Evolutionary conservation across 2,113 vertebrate species (phyloP).

Genomic region (Neofelis nebulosa): DNA sequence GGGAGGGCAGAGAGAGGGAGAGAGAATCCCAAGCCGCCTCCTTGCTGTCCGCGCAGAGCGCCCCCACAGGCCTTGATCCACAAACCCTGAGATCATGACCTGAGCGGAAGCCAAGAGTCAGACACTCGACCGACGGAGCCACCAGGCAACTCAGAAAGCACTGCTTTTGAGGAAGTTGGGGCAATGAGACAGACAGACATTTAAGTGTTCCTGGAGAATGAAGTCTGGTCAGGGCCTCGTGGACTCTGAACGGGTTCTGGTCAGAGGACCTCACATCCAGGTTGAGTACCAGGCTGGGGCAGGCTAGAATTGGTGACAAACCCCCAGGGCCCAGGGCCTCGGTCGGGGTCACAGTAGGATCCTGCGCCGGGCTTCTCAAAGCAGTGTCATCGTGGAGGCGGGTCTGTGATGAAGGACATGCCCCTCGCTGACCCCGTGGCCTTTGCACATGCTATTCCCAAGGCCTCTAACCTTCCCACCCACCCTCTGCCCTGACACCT

Average conservation of each 20-base stretch:
- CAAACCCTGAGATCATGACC: too few relatives aligned
- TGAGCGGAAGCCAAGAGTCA: too few relatives aligned
- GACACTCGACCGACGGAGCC: too few relatives aligned
- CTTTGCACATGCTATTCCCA: background rate
- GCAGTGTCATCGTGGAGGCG: background rate
- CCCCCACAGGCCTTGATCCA: too few relatives aligned
- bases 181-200: fast-evolving
- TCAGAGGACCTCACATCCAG: background rate
- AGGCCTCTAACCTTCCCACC: fast-evolving
- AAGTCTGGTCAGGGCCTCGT: background rate
- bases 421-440: background rate
- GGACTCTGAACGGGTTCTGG: background rate
- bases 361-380: background rate
- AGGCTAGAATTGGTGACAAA: background rate
- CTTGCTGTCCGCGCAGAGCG: too few relatives aligned
- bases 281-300: background rate
- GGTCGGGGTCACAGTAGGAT: fast-evolving
- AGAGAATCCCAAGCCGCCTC: too few relatives aligned
- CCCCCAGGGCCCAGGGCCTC: too few relatives aligned
- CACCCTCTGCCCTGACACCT: fast-evolving
- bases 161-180: background rate
- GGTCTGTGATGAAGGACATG: background rate
- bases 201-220: background rate
- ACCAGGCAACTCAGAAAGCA: background rate
- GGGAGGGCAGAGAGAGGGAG: too few relatives aligned